Evolutionary conservation across 2,113 vertebrate genomes (phyloP), one percentile per base, ranked within the genome.

Genomic region (Campylorhamphus procurvoides): DNA sequence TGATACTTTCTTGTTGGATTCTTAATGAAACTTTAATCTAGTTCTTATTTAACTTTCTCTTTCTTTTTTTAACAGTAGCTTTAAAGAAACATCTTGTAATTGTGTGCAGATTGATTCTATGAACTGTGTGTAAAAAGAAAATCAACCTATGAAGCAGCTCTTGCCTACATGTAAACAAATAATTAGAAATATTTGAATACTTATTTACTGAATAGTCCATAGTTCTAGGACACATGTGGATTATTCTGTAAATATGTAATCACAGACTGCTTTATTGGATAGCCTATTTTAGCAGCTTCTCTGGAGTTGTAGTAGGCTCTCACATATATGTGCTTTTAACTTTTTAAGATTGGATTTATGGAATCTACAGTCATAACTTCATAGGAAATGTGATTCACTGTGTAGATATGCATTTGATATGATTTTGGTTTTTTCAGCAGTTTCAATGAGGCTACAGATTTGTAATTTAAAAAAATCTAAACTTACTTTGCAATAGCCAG

Each of bases 21-120:
- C 96, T 97, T 96, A 93, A 97, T 97, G 95, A 97, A 96, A 96
- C 77, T 98, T 98, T 98, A 98, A 97, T 97, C 96, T 98, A 97
- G 97, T 97, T 98, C 97, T 95, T 96, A 92, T 91, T 94, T 96
- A 88, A 97, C 96, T 97, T 97, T 95, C 87, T 91, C 82, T 92
- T 97, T 95, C 87, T 91, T 79, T 92, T 98, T 97, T 94, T 89
- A 97, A 93, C 74, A 91, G 84, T 97, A 96, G 92, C 96, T 97
- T 97, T 95, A 95, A 96, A 84, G 84, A 96, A 96, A 72, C 68
- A 67, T 94, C 85, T 94, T 89, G 69, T 96, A 96, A 96, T 91
- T 97, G 90, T 96, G 82, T 97, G 96, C 97, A 96, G 95, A 95
- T 94, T 95, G 93, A 94, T 89, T 79, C 88, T 93, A 93, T 17